Evolutionary conservation across 2,113 vertebrate species (phyloP), one percentile per base, ranked within the genome.

Genomic region (Ctenodactylus gundi): DNA sequence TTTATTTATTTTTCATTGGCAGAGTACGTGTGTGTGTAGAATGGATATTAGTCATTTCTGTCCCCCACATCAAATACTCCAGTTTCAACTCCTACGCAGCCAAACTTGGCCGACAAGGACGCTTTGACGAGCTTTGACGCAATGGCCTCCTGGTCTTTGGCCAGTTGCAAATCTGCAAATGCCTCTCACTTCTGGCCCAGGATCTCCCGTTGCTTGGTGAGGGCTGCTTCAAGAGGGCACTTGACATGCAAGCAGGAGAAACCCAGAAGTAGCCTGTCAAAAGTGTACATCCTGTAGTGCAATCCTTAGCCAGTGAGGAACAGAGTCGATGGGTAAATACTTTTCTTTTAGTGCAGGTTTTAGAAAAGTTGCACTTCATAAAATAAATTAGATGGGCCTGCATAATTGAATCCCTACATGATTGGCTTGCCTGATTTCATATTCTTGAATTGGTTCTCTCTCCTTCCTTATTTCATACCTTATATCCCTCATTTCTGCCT

Each of bases 131-230:
- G 9, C 34, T 73, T 78, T 84, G 82, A 67, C 73, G 51, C 15
- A 83, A 21, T 8, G 11, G 46, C 6, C 29, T 21, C 10, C 21
- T 12, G 70, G 39, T 72, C 49, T 76, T 87, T 76, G 81, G 18
- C 17, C 21, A 87, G 44, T 7, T 39, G 41, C 31, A 93, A 76
- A 84, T 34, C 15, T 39, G 44, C 31, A 92, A 65, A 83, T 31
- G 27, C 6, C 78, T 36, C 34, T 62, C 7, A 18, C 14, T 93
- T 55, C 41, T 55, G n/a, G 20, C 18, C 8, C 1, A 9, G 4
- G 7, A 20, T 80, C 93, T n/a, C 94, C 68, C 76, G 95, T 70
- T 89, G 39, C 55, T 89, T 72, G 20, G 4, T 51, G 23, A 84
- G 11, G 20, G 39, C 58, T 80, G 29, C 5, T 90, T 41, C 51